Evolutionary conservation across 1,140 invertebrate genomes (phyloP), one percentile per base, ranked within the genome.

Genomic region (Listronotus oregonensis): DNA sequence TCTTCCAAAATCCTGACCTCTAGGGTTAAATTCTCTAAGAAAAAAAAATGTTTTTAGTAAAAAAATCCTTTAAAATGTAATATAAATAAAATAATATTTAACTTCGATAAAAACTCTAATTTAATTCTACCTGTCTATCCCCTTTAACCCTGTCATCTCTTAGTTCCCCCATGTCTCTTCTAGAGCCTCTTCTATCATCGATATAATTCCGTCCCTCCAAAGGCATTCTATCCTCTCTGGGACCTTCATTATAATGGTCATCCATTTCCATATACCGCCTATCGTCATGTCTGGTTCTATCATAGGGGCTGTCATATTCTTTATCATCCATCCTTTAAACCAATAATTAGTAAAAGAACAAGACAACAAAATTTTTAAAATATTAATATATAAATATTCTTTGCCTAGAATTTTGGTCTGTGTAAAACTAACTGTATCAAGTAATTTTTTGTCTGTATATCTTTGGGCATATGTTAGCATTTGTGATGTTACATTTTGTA

Each of bases 261-360:
- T 73, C 75, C 5, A 75, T 61, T 27, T 78, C 77, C 12, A 77
- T 42, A 49, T 76, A 77, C n/a, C 72, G 61, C 10, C 75, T 58
- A 40, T 78, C 77, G 7, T 78, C 75, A 15, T 70, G 68, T 34
- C 71, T 49, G 12, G 15, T 61, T 54, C 76, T 60, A 54, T 77
- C 77, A 58, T 74, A 78, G 8, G 76, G 69, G 64, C 73, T 72
- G n/a, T 75, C 73, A 58, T 73, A 78, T 52, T 69, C 63, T 64
- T 77, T 76, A 37, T 78, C 77, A 40, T 77, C 75, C 9, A 71
- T 55, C 56, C 74, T 68, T 40, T 62, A 58, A 14, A 27, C 43
- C 0, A 15, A 58, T 18, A 40, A 17, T 32, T 32, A 0, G 40
- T 9, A 40, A 42, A 40, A 8, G 6, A 10, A 56, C 40, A 7